Percentiles rank a stretch among this genome's conserved stretches.
phyloP scores from a whole-genome alignment of 2,113 vertebrate genomes.

The Thalassarche chlororhynchos region DNA sequence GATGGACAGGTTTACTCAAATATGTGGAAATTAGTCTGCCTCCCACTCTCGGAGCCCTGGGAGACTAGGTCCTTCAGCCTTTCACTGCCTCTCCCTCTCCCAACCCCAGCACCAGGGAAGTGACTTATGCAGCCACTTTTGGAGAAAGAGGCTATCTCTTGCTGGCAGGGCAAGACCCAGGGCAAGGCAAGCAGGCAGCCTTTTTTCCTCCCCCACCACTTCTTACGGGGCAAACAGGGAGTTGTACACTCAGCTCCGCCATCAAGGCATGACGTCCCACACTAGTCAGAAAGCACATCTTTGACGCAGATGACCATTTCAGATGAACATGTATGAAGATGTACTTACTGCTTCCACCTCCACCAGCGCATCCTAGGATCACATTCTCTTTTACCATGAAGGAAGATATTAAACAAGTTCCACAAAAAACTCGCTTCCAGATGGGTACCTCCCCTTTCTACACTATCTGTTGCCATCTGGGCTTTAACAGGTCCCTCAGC shows the following conservation, averaged over 20 bases:
- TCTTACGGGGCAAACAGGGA: neutral
- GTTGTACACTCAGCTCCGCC: neutral
- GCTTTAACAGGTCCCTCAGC: neutral
- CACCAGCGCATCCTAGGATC: neutral
- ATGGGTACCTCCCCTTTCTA: neutral
- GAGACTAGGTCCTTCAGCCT: neutral
- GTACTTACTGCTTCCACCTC: neutral
- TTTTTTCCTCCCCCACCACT: fast-evolving
- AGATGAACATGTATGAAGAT: neutral
- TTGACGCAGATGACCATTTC: neutral
- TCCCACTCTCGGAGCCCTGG: neutral
- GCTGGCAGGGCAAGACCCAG: neutral
- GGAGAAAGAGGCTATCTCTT: neutral
- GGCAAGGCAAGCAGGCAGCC: neutral
- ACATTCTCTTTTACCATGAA: neutral
- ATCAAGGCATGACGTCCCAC: neutral
- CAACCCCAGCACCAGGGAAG: neutral
- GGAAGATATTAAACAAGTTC: neutral
- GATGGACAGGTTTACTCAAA: neutral
- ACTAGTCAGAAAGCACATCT: neutral
- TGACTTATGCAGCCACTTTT: neutral
- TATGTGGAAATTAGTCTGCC: neutral
- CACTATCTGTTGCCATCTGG: neutral
- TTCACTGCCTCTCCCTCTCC: neutral
- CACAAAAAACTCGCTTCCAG: neutral